These are phyloP conservation scores for Lissonota sp. DNA, from an alignment of 2,888 invertebrate species.

Conservation along the genomic window DNA sequence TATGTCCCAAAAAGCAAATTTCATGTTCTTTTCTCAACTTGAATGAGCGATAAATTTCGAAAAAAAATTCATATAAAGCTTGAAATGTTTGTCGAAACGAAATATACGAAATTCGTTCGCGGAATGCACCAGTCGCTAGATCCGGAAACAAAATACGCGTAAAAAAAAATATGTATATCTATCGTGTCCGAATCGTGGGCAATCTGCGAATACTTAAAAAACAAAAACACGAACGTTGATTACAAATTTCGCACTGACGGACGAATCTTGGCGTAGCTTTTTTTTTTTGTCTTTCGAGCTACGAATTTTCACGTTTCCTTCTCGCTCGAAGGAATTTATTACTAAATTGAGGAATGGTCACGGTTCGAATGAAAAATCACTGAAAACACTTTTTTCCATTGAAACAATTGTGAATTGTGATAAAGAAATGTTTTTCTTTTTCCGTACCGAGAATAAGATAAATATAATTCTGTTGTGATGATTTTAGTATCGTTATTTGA, in stretches of 20 bases:
- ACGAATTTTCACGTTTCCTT: conserved; percentile 9
- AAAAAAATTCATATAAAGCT: conserved; percentile 7
- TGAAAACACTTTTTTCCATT: too few relatives aligned
- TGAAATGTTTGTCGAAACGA: neutral
- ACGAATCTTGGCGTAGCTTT: conserved; percentile 4
- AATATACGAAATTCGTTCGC: conserved; percentile 5
- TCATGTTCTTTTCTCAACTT: neutral
- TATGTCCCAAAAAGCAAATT: neutral
- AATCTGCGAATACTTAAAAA: conserved; percentile 8
- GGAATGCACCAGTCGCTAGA: conserved; percentile 3
- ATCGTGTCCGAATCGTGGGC: neutral
- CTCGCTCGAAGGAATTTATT: conserved; percentile 11
- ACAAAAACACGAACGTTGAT: conserved; percentile 5
- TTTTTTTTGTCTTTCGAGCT: neutral
- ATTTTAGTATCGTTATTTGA: too few relatives aligned
- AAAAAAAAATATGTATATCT: conserved; percentile 17
- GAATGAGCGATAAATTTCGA: conserved; percentile 4
- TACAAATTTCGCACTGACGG: conserved; percentile 23
- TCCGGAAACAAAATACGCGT: conserved; percentile 13
- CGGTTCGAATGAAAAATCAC: too few relatives aligned
- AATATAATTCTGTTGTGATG: too few relatives aligned
- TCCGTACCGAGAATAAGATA: too few relatives aligned
- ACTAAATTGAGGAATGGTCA: too few relatives aligned
- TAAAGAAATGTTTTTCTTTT: too few relatives aligned
- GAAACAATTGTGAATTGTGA: too few relatives aligned